A percentile compares a stretch with the other conserved stretches of the same genome.
Evolutionary conservation across 1,140 invertebrate species (phyloP).

Genomic region (Vanessa atalanta): DNA sequence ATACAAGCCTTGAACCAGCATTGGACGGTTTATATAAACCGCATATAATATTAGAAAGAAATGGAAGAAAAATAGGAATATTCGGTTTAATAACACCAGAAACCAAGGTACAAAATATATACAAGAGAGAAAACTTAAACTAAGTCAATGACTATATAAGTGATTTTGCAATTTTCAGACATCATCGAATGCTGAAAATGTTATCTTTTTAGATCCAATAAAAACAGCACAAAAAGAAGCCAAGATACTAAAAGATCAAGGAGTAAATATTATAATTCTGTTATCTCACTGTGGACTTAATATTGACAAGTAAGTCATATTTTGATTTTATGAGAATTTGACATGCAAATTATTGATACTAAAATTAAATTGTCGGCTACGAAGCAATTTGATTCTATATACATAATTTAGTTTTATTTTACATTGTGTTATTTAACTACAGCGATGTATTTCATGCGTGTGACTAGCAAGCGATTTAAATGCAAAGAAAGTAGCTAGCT

Average conservation of each 20-base stretch:
- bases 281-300: constrained; percentile 89
- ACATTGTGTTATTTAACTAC: not conserved
- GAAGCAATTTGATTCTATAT: too few species aligned
- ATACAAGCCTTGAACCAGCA: constrained; percentile 84
- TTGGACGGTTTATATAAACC: constrained; percentile 83
- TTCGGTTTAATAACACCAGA: constrained; percentile 87
- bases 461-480: constrained; percentile 59
- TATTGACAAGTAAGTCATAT: constrained; percentile 82
- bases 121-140: not conserved
- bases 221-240: constrained; percentile 84
- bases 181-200: constrained; percentile 54
- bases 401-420: too few species aligned
- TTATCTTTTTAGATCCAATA: constrained; percentile 86
- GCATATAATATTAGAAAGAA: constrained; percentile 82
- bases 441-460: constrained; percentile 21
- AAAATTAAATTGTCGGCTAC: too few species aligned
- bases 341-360: not conserved
- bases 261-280: constrained; percentile 89
- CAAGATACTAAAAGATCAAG: constrained; percentile 81
- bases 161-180: constrained; percentile 47
- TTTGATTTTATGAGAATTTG: not conserved
- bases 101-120: constrained; percentile 50
- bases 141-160: not conserved
- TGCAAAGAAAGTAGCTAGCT: constrained; percentile 55
- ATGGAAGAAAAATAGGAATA: constrained; percentile 88